Conservation (phyloP, 2,888 invertebrate genomes). For the Drosophila anceps region DNA sequence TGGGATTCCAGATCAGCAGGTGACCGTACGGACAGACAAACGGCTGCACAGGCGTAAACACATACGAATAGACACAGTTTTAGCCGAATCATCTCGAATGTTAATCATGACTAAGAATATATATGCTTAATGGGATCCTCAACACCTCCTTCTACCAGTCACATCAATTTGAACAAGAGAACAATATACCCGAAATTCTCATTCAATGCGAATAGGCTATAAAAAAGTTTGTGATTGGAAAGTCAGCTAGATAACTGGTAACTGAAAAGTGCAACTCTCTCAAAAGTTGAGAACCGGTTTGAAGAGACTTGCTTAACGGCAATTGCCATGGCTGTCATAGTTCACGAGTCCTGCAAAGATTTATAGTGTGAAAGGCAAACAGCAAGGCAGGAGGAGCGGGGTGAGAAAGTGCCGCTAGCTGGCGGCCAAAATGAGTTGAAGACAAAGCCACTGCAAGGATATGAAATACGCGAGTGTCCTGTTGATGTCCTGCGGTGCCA, state of each 20-base stretch:
- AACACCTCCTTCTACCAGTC: neutral
- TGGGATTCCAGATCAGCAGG: no score
- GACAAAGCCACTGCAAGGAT: constrained; percentile 53
- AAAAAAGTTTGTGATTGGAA: neutral
- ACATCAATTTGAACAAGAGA: neutral
- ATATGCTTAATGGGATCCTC: neutral
- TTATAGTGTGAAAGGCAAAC: constrained; percentile 74
- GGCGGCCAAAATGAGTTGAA: constrained; percentile 37
- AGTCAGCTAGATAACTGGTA: neutral
- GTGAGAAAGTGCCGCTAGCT: constrained; percentile 58
- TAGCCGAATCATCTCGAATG: neutral
- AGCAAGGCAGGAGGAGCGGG: constrained; percentile 9
- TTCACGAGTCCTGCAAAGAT: constrained; percentile 53
- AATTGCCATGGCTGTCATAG: constrained; percentile 55
- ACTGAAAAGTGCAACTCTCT: neutral
- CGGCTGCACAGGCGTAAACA: no score
- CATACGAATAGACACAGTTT: neutral
- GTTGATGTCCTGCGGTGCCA: constrained; percentile 60
- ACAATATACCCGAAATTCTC: neutral
- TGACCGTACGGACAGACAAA: no score
- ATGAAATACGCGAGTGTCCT: constrained; percentile 52
- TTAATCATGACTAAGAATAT: neutral
- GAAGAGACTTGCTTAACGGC: constrained; percentile 28
- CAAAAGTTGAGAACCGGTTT: constrained; percentile 54
- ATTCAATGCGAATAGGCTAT: neutral